Evolutionary conservation across 2,797 vertebrate species (phyloP).

Genomic region (Myotis daubentonii): DNA sequence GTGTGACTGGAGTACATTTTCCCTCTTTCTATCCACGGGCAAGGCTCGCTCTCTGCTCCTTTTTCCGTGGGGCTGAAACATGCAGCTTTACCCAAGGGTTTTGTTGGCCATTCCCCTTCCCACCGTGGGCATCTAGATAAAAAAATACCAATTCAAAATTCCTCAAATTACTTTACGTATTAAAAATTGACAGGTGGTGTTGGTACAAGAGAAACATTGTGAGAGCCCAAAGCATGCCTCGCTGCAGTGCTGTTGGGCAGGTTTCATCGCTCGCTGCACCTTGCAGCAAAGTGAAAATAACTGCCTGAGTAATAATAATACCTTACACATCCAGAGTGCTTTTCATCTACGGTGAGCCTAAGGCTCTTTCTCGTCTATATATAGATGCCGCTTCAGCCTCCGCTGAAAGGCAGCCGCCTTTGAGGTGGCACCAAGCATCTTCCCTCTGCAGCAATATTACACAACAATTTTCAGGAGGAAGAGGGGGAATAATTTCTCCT

Average conservation of each 20-base stretch:
- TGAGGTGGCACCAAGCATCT: constrained; percentile 72
- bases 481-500: constrained; percentile 70
- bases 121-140: constrained; percentile 77
- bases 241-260: constrained; percentile 72
- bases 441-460: constrained; percentile 68
- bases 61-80: constrained; percentile 73
- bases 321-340: constrained; percentile 78
- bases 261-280: constrained; percentile 80
- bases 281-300: constrained; percentile 82
- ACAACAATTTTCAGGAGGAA: constrained; percentile 72
- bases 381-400: constrained; percentile 82
- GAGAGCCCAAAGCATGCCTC: constrained; percentile 61
- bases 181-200: constrained; percentile 84
- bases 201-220: constrained; percentile 74
- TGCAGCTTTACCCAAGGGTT: constrained; percentile 65
- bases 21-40: constrained; percentile 52
- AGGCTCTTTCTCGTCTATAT: constrained; percentile 83
- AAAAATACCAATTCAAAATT: constrained; percentile 64
- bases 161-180: constrained; percentile 83
- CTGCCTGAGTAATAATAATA: constrained; percentile 84
- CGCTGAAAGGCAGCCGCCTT: constrained; percentile 75
- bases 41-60: constrained; percentile 76
- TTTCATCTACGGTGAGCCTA: constrained; percentile 80
- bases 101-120: constrained; percentile 75
- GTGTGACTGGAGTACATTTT: constrained; percentile 84